These are phyloP conservation scores for Phoronis australis DNA, from an alignment of 2,888 invertebrate genomes.

Conservation along the genomic window DNA sequence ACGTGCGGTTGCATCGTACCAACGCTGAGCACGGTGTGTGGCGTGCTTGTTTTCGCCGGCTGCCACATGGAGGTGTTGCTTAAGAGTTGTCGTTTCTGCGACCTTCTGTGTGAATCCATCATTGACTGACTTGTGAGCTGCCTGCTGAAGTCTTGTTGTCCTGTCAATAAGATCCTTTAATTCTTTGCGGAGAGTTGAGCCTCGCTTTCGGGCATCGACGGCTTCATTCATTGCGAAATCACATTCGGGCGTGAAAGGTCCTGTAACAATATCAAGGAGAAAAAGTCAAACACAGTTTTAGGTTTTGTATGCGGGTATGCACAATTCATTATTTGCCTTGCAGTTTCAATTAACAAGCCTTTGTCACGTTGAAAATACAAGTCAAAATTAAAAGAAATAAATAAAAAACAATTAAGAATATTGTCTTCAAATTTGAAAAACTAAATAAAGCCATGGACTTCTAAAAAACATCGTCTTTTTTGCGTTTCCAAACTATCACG, in stretches of 20 bases:
- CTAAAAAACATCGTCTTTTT: too few species aligned
- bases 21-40: conserved; percentile 44
- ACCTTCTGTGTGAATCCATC: conserved; percentile 47
- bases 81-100: conserved; percentile 46
- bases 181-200: conserved; percentile 38
- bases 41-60: conserved; percentile 48
- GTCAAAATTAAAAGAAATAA: too few species aligned
- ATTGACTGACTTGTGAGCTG: conserved; percentile 48
- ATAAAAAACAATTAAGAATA: too few species aligned
- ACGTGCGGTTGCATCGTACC: conserved; percentile 48
- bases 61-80: conserved; percentile 47
- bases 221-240: conserved; percentile 44
- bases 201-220: conserved; percentile 29
- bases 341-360: too few species aligned
- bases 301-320: too few species aligned
- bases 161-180: conserved; percentile 33
- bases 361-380: too few species aligned
- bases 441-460: too few species aligned
- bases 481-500: too few species aligned
- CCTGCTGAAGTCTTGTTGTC: conserved; percentile 37
- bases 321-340: too few species aligned
- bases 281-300: too few species aligned
- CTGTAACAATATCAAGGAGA: too few species aligned
- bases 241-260: conserved; percentile 46
- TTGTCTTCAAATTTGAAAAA: too few species aligned